phyloP scores from a whole-genome alignment of 2,888 invertebrate genomes.

The Yponomeuta malinellus region DNA sequence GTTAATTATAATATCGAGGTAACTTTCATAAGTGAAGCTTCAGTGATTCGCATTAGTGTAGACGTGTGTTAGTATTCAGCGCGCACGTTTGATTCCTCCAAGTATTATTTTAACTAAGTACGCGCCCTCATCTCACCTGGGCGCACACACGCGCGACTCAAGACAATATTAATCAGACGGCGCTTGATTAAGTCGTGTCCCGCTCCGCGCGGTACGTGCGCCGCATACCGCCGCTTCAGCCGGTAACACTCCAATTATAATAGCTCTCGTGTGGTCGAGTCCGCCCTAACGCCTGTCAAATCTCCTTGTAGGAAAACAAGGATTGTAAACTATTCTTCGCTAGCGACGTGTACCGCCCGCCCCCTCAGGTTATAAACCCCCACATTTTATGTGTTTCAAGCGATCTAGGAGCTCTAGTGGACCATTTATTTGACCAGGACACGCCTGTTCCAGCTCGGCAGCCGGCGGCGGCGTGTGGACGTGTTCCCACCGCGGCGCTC shows the following conservation, averaged over 20 bases:
- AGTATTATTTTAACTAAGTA: background rate
- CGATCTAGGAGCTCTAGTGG: background rate
- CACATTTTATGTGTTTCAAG: background rate
- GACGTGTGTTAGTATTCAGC: background rate
- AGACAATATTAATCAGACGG: background rate
- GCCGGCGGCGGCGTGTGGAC: background rate
- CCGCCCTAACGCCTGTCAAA: background rate
- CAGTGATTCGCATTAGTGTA: background rate
- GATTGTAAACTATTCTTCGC: background rate
- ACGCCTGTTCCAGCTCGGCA: background rate
- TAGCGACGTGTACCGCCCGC: background rate
- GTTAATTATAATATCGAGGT: background rate
- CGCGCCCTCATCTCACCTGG: background rate
- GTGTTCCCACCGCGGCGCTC: too few relatives aligned
- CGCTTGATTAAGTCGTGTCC: background rate
- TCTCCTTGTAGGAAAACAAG: background rate
- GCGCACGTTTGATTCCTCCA: background rate
- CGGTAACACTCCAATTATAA: slow-evolving; percentile 1
- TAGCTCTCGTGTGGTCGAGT: background rate
- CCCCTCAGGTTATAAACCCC: background rate
- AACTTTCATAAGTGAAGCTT: background rate
- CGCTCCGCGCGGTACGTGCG: background rate
- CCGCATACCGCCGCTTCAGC: background rate
- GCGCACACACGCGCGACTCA: background rate
- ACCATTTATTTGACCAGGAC: background rate